Evolutionary conservation across 2,888 invertebrate genomes (phyloP).

Genomic region (Tachystola acroxantha): DNA sequence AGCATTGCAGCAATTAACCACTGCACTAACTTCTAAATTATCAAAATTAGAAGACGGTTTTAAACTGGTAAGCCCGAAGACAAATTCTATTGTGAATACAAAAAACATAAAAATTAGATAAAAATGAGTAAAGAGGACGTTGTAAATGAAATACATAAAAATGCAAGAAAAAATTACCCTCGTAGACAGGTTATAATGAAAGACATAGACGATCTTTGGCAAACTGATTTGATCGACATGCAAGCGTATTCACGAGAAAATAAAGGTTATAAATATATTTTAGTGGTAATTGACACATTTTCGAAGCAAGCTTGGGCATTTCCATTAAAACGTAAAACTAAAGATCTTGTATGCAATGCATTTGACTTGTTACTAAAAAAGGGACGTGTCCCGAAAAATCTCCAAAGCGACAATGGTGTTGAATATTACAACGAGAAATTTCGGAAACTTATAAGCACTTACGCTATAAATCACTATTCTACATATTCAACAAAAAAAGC

Average conservation of each 20-base stretch:
- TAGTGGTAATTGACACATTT: constrained; percentile 12
- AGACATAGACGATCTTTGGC: constrained; percentile 50
- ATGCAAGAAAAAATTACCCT: constrained; percentile 31
- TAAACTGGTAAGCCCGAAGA: too few species aligned
- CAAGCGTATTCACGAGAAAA: constrained; percentile 13
- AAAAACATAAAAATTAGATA: neutral
- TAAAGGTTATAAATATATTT: constrained; percentile 11
- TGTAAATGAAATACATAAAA: constrained; percentile 12
- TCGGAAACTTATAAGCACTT: constrained; percentile 1
- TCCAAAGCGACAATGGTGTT: constrained; percentile 13
- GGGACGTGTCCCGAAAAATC: constrained; percentile 10
- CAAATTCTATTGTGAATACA: neutral
- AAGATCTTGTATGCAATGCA: neutral
- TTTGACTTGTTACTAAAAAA: neutral
- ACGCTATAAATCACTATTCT: constrained; percentile 13
- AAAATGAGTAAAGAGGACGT: constrained; percentile 7
- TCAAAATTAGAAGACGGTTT: too few species aligned
- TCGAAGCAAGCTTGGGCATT: constrained; percentile 13
- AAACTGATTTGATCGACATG: constrained; percentile 44
- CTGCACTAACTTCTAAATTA: too few species aligned
- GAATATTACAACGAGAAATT: constrained; percentile 8
- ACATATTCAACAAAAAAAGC: constrained; percentile 14
- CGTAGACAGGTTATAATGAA: constrained; percentile 33
- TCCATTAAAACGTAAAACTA: constrained; percentile 11
- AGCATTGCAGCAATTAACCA: neutral